Evolutionary conservation across 2,797 vertebrate species (phyloP).

Genomic region (Anniella stebbinsi): DNA sequence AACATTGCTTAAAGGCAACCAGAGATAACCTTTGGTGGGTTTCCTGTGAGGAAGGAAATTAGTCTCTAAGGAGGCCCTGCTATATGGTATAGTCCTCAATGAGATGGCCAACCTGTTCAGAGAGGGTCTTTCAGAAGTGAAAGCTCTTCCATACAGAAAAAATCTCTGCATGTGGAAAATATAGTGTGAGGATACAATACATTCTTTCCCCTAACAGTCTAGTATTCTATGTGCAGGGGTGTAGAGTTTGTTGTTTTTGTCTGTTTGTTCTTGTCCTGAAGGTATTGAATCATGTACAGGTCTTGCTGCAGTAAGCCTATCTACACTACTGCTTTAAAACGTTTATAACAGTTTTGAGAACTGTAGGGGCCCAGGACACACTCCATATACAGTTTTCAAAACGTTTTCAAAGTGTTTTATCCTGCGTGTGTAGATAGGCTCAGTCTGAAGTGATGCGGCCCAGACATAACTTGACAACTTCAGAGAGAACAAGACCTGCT

Average conservation of each 20-base stretch:
- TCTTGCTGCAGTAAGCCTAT: too few species aligned
- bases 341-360: too few species aligned
- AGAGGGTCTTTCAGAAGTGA: neutral
- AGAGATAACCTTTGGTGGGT: neutral
- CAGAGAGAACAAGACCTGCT: too few species aligned
- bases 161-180: neutral
- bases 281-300: neutral
- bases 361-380: too few species aligned
- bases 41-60: neutral
- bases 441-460: too few species aligned
- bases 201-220: neutral
- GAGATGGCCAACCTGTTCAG: neutral
- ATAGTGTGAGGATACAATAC: neutral
- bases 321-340: too few species aligned
- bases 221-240: neutral
- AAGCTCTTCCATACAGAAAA: neutral
- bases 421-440: too few species aligned
- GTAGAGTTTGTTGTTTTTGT: neutral
- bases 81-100: neutral
- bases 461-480: too few species aligned
- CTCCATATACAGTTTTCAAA: too few species aligned
- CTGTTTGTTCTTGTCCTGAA: neutral
- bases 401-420: too few species aligned
- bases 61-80: too few species aligned
- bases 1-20: neutral